Conservation (phyloP, 2,797 vertebrate species). For the Crenuchus spilurus region DNA sequence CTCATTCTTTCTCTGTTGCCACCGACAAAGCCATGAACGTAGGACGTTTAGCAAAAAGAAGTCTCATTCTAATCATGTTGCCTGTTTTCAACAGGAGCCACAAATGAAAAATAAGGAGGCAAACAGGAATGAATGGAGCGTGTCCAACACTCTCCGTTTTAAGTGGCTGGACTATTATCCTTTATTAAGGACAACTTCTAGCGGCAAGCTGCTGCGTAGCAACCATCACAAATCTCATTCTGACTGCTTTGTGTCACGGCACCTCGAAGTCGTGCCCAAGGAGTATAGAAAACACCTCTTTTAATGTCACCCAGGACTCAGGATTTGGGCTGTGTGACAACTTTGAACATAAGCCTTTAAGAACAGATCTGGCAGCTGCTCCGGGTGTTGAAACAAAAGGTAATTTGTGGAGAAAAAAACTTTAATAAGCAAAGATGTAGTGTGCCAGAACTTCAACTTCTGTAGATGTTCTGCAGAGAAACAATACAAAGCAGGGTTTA, state of each 20-base stretch:
- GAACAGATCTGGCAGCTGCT: neutral
- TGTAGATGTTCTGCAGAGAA: too few species aligned
- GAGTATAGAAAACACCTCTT: neutral
- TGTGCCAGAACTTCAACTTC: too few species aligned
- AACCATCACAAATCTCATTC: neutral
- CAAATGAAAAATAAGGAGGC: slow-evolving; percentile 2
- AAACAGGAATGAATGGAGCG: neutral
- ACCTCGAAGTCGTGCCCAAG: neutral
- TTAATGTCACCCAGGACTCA: neutral
- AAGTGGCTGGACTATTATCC: neutral
- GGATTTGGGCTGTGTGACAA: too few species aligned
- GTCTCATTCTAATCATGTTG: neutral
- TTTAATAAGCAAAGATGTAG: neutral
- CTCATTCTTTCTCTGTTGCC: neutral
- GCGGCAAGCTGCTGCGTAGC: neutral
- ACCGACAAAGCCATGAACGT: neutral
- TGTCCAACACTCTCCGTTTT: neutral
- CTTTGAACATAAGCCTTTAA: neutral
- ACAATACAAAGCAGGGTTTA: too few species aligned
- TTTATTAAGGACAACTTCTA: neutral
- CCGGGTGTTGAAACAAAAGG: neutral
- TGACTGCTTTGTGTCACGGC: neutral
- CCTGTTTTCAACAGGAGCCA: neutral
- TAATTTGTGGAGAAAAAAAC: neutral
- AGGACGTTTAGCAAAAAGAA: neutral